Base-by-base conservation (phyloP, 2,113 vertebrate genomes). In the Edolisoma coerulescens region DNA sequence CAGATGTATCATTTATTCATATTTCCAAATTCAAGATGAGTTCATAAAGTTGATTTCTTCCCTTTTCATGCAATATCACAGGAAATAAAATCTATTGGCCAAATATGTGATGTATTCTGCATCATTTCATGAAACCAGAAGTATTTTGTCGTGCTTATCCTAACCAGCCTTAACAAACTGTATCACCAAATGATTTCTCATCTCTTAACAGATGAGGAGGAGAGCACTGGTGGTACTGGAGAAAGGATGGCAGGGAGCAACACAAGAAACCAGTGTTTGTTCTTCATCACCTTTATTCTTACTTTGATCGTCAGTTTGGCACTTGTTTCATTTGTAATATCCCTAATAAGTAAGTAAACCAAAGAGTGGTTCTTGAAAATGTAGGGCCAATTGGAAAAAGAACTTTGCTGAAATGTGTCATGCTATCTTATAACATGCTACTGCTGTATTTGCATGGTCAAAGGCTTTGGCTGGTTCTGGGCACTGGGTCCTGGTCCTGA, bases 251-350 rank as follows among this genome's bases (percentile, higher is more conserved):
- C 76, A 77, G 16, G 89, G 92, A 95, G 32, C 42, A 77, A 67
- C 61, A 35, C 68, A 84, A 92, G 91, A 68, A 96, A 93, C 56
- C 87, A 95, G 39, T 19, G 79, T 41, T 82, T 97, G 50, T 86
- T 97, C 87, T 95, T 98, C 11, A 0, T 97, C 87, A 95, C 73
- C 37, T 94, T 98, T 87, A 89, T 98, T 56, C 93, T 97, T 28
- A 96, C 96, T 79, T 83, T 98, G 96, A 93, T 97, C 15, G 2
- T 97, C 89, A 98, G 95, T 74, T 90, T 98, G 92, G 96, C 74
- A 3, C 96, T 98, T 93, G 97, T 98, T 86, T 98, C 97, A 64
- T 98, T 97, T 5, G 97, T 97, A 84, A 96, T 98, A 86, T 97
- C 97, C 84, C 94, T 98, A 84, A 97, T 97, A 92, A 85, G 98